A percentile compares a stretch with the other conserved stretches of the same genome.
Evolutionary conservation across 2,113 vertebrate genomes (phyloP).

Genomic region (Turnix velox): DNA sequence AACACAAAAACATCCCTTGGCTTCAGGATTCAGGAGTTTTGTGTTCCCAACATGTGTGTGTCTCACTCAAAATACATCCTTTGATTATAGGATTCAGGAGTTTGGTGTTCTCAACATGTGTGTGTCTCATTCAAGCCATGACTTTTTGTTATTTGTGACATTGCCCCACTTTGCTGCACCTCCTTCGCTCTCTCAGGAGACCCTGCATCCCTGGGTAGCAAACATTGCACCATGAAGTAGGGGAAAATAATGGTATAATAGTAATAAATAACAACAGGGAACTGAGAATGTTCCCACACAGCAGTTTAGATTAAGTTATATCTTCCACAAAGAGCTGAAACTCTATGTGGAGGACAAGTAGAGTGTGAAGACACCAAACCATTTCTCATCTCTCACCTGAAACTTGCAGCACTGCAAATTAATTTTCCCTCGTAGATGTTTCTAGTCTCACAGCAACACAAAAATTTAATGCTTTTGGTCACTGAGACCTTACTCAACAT

Average conservation of each 20-base stretch:
- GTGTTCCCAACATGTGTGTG: too few species aligned
- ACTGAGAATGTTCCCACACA: background rate
- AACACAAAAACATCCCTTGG: background rate
- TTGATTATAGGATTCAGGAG: background rate
- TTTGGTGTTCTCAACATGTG: too few species aligned
- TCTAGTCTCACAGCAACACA: background rate
- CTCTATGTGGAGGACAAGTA: rapidly evolving
- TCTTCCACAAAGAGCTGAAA: background rate
- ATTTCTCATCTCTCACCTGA: background rate
- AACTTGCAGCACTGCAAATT: background rate
- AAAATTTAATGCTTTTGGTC: background rate
- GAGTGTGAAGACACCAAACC: background rate
- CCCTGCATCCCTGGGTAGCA: background rate
- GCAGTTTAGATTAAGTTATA: background rate
- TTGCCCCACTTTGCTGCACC: rapidly evolving
- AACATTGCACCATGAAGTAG: rapidly evolving
- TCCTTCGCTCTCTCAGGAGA: background rate
- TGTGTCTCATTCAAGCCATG: background rate
- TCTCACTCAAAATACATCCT: background rate
- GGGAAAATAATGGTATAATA: background rate
- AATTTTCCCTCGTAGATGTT: background rate
- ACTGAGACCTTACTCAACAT: rapidly evolving
- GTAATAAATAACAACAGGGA: background rate
- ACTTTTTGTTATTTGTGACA: background rate
- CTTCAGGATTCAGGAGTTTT: background rate